A percentile compares a stretch with the other conserved stretches of the same genome.
phyloP scores from a whole-genome alignment of 2,113 vertebrate species.

The Monopterus albus region DNA sequence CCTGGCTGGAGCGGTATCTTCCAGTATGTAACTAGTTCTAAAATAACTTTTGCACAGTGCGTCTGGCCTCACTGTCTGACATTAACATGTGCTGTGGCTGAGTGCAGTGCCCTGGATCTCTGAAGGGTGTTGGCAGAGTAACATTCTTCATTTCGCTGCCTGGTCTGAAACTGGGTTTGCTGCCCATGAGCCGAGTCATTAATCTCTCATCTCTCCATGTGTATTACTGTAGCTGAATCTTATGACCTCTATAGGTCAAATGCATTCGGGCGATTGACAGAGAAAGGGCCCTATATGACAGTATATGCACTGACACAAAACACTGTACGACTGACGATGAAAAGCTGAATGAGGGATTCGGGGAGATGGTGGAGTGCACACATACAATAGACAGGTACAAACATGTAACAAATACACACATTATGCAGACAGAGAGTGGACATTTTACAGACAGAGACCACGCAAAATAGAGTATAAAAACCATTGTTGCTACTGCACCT shows the following conservation, averaged over 20 bases:
- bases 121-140: constrained; percentile 51
- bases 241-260: constrained; percentile 17
- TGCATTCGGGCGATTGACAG: constrained; percentile 29
- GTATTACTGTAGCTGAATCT: constrained; percentile 3
- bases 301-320: constrained; percentile 29
- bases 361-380: constrained; percentile 47
- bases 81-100: constrained; percentile 47
- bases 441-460: neutral
- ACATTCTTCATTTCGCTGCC: constrained; percentile 57
- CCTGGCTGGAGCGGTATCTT: constrained; percentile 10
- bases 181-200: constrained; percentile 41
- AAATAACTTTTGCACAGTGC: constrained; percentile 25
- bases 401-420: constrained; percentile 28
- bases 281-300: constrained; percentile 26
- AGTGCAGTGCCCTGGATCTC: constrained; percentile 50
- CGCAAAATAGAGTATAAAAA: neutral
- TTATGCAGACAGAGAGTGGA: constrained; percentile 23
- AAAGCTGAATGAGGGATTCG: constrained; percentile 56
- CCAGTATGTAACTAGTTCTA: constrained; percentile 5
- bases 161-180: constrained; percentile 40
- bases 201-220: constrained; percentile 35
- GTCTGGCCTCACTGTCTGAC: constrained; percentile 25
- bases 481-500: constrained; percentile 82
- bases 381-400: constrained; percentile 15
- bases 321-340: constrained; percentile 38